Evolutionary conservation across 2,113 vertebrate genomes (phyloP), one percentile per base, ranked within the genome.

Genomic region (Tychaedon coryphoeus): DNA sequence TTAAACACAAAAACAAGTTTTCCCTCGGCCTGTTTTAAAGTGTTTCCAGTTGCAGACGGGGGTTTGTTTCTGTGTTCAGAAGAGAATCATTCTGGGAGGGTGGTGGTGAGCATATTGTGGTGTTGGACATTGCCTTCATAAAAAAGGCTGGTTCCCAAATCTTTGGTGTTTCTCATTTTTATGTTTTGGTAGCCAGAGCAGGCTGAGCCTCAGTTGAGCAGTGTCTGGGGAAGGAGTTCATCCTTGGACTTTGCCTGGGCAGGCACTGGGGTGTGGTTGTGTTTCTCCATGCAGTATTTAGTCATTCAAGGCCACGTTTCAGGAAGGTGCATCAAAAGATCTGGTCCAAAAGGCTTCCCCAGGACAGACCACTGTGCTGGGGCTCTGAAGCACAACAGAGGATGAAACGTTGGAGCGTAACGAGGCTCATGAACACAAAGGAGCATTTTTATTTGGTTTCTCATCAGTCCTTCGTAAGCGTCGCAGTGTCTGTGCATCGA

Each of bases 371-470:
- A 13, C 48, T 33, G 25, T 62, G 45, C 74, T 31, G 60, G 60
- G 67, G 82, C 82, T 53, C 65, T 19, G 19, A 36, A 61, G 51
- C 3, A 34, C 36, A 16, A 23, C n/a, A 33, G 60, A 48, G 38
- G 34, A n/a, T 33, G 17, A 36, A 77, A 48, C 0, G 0, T 2
- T 28, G 19, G 43, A 34, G 40, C 1, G 0, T 36, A 36, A 38
- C 6, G 4, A 36, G 29, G 81, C 74, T 69, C 65, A 81, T 65
- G 65, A 81, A 36, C 48, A 19, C 51, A 53, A 50, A 71, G 25
- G 66, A 48, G 45, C n/a, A 1, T 64, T 90, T 95, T 81, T 89
- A 81, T 90, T 94, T 93, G 67, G 88, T 75, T 51, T 73, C 85
- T 86, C 65, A 85, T 88, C 90, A n/a, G 70, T 54, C 78, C 93